phyloP scores from a whole-genome alignment of 2,113 vertebrate species.

The Oryzias curvinotus region DNA sequence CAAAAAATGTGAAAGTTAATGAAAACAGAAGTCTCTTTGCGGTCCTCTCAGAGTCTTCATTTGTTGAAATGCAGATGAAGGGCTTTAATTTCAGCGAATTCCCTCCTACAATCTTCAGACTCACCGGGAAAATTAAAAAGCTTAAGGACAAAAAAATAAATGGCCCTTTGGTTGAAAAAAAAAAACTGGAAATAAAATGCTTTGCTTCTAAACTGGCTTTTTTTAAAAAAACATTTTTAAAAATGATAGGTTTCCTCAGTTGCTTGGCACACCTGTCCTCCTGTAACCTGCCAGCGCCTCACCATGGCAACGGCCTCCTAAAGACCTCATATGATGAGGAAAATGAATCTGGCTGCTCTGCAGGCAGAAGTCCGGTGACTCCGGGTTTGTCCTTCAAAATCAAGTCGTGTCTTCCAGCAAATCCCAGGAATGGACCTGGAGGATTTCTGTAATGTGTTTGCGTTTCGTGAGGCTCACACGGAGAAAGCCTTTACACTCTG shows the following conservation, averaged over 20 bases:
- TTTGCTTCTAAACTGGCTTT: background rate
- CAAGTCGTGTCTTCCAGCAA: constrained; percentile 25
- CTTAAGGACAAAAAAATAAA: too few relatives aligned
- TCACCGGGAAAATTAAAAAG: too few relatives aligned
- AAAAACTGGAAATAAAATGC: too few relatives aligned
- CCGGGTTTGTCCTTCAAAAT: constrained; percentile 42
- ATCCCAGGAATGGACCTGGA: constrained; percentile 29
- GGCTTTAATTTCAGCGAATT: too few relatives aligned
- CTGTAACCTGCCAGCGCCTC: constrained; percentile 3
- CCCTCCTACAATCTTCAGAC: too few relatives aligned
- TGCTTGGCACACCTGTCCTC: constrained; percentile 6
- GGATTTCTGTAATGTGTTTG: constrained; percentile 40
- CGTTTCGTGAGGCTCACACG: constrained; percentile 47
- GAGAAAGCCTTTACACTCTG: constrained; percentile 49
- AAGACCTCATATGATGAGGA: constrained; percentile 2
- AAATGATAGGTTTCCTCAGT: constrained; percentile 1
- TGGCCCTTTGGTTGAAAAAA: too few relatives aligned
- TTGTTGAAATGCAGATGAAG: too few relatives aligned
- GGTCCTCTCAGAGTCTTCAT: too few relatives aligned
- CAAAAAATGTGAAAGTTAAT: too few relatives aligned
- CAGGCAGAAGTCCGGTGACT: constrained; percentile 19
- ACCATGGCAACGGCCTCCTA: constrained; percentile 32
- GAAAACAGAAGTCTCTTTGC: too few relatives aligned
- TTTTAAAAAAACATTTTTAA: background rate
- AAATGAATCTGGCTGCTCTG: constrained; percentile 12